Percentiles rank a stretch among this genome's conserved stretches.
Evolutionary conservation across 2,888 invertebrate species (phyloP).

Genomic region (Dastarcus helophoroides): DNA sequence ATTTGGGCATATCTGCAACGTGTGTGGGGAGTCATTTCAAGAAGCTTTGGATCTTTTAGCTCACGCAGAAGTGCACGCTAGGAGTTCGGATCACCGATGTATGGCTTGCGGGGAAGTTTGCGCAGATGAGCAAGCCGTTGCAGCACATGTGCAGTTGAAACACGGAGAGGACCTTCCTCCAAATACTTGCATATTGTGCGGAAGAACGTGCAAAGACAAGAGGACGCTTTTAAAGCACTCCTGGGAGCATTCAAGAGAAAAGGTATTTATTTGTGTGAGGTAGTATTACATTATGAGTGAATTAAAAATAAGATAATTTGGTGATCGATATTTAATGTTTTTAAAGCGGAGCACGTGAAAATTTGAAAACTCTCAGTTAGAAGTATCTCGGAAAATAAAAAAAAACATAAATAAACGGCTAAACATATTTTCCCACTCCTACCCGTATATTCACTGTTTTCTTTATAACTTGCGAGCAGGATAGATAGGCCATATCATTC

Average conservation of each 20-base stretch:
- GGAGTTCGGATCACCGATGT: conserved; percentile 47
- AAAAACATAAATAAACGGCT: no score
- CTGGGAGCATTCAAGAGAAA: conserved; percentile 56
- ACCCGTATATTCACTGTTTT: no score
- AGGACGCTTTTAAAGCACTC: conserved; percentile 56
- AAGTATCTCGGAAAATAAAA: no score
- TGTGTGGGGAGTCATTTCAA: conserved; percentile 66
- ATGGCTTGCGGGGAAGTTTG: conserved; percentile 55
- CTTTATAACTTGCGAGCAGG: no score
- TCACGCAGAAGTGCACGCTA: conserved; percentile 67
- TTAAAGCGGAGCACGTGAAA: no score
- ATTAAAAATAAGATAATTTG: no score
- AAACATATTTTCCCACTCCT: no score
- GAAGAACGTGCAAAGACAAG: conserved; percentile 56
- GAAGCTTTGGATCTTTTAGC: conserved; percentile 66
- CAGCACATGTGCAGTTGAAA: conserved; percentile 48
- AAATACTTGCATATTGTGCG: conserved; percentile 56
- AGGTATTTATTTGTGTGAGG: no score
- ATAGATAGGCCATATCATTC: no score
- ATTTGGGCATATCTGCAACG: conserved; percentile 58
- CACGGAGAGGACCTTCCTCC: conserved; percentile 50
- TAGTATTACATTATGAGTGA: no score
- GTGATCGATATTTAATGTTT: no score
- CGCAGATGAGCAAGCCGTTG: conserved; percentile 49
- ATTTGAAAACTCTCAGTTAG: no score